Base-by-base conservation (phyloP, 2,113 vertebrate genomes). In the Gopherus flavomarginatus region DNA sequence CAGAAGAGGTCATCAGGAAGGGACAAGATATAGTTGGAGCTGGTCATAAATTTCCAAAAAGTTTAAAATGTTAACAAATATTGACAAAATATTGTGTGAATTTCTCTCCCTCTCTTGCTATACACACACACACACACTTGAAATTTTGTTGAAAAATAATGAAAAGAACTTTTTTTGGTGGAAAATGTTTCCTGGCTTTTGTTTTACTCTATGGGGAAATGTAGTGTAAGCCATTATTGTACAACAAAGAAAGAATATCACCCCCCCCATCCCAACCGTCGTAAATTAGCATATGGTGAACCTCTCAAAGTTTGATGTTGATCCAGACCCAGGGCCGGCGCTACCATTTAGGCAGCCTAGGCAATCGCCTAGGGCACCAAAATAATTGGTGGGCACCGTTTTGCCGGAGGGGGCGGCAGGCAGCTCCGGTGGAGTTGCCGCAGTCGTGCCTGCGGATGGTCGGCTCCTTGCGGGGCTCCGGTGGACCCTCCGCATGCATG, bases 1-100 rank as follows among this genome's bases (percentile, higher is more conserved):
- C 84, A 69, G 31, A 11, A 91, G 53, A 88, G 89, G 77, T 90
- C 29, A 3, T 24, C 26, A 81, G 14, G 52, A 96, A 94, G 91
- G 81, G 75, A 82, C 26, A 94, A 81, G 75, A 57, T 27, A 1
- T 2, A 87, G 72, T 78, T 78, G 49, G 90, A 93, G 22, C 22
- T 90, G 59, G n/a, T 49, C 75, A 59, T 42, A 94, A 90, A 87
- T 59, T 52, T 75, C 50, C 29, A 54, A n/a, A 95, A 93, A 96
- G 88, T 94, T 93, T 83, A 86, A 7, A 81, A 89, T 38, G 84
- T 79, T 29, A 81, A 8, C 4, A 93, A 12, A 12, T 22, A 84
- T 93, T 92, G 52, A 83, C 53, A 88, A 87, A 95, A 91, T 50
- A 42, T 17, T 11, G 29, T 35, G 35, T 78, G 29, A 87, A 49